A percentile compares a stretch with the other conserved stretches of the same genome.
These are phyloP conservation scores for Melanotaenia pygmaea DNA, from an alignment of 2,797 vertebrate species.

Conservation along the genomic window DNA sequence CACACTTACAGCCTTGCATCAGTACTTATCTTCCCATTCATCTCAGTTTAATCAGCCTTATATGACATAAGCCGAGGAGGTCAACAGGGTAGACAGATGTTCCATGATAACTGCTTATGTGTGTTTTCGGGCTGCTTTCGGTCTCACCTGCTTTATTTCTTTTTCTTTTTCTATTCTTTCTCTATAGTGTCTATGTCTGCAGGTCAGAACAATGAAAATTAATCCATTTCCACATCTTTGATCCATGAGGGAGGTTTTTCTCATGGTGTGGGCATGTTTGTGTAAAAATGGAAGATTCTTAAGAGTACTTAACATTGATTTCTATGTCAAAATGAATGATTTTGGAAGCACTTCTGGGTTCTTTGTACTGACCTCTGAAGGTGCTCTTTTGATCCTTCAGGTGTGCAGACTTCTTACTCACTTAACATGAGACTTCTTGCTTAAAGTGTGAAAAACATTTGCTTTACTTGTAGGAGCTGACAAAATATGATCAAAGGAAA, in stretches of 20 bases:
- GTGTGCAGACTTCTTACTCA: too few relatives aligned
- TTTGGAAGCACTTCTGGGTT: too few relatives aligned
- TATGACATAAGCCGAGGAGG: constrained; percentile 65
- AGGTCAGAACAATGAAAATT: constrained; percentile 62
- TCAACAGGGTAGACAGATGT: constrained; percentile 71
- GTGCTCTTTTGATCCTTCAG: too few relatives aligned
- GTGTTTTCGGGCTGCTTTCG: constrained; percentile 35
- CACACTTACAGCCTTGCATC: constrained; percentile 26
- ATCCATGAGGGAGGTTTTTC: constrained; percentile 61
- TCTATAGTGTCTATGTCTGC: constrained; percentile 36
- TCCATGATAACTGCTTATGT: constrained; percentile 64
- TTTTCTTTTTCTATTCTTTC: constrained; percentile 2
- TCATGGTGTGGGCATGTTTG: constrained; percentile 28
- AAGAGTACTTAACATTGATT: constrained; percentile 55
- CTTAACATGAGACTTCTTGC: too few relatives aligned
- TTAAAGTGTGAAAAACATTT: too few relatives aligned
- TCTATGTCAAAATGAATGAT: constrained; percentile 24
- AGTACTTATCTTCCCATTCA: constrained; percentile 60
- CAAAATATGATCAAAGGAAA: too few relatives aligned
- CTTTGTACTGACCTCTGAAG: too few relatives aligned
- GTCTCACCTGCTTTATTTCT: background rate
- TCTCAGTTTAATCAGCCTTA: constrained; percentile 63
- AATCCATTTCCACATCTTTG: constrained; percentile 56
- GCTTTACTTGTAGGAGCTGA: too few relatives aligned
- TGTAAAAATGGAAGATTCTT: constrained; percentile 25